Base-by-base conservation (phyloP, 1,140 invertebrate genomes). In the Bathynomus jamesi region DNA sequence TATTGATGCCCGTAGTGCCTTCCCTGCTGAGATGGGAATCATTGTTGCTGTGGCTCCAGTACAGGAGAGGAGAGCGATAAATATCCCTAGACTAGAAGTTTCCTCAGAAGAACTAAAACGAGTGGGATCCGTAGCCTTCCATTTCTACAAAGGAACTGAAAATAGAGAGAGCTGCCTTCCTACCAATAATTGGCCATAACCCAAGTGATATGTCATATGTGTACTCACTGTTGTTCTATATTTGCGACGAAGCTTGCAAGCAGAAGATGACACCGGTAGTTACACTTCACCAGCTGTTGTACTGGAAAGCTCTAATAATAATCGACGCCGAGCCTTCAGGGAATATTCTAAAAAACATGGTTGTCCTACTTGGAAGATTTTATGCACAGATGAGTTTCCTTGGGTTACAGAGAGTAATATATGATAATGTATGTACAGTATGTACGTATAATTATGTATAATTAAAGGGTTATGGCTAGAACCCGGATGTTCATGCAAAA, bases 341-440 rank as follows among this genome's bases (percentile, higher is more conserved):
- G 1, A 60, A 65, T 60, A 3, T 17, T 2, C 28, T 60, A 5
- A 29, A 29, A n/a, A 29, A 4, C 0, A 24, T 53, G 4, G 46
- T 67, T 27, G 25, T 72, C 5, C 21, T 11, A 1, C 65, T 67
- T n/a, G 65, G 70, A 25, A 53, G 70, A 7, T 72, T 72, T 40
- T 65, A 72, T 29, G 67, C 65, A 4, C 17, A 60, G 24, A 72
- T 72, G 70, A 72, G 60, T 31, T 66, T 72, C 30, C 4, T 72
- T 30, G 63, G 70, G 5, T 28, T 13, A 24, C 65, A 60, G 10
- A 65, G 64, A 3, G 17, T 31, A 25, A 4, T 72, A 3, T 66
- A 66, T 62, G 28, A 31, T n/a, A 32, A 46, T 1, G 21, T 25
- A 28, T 62, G 64, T n/a, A 13, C 67, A 2, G 17, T 61, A 17